Evolutionary conservation across 2,113 vertebrate species (phyloP).

Genomic region (Toxotes jaculatrix): DNA sequence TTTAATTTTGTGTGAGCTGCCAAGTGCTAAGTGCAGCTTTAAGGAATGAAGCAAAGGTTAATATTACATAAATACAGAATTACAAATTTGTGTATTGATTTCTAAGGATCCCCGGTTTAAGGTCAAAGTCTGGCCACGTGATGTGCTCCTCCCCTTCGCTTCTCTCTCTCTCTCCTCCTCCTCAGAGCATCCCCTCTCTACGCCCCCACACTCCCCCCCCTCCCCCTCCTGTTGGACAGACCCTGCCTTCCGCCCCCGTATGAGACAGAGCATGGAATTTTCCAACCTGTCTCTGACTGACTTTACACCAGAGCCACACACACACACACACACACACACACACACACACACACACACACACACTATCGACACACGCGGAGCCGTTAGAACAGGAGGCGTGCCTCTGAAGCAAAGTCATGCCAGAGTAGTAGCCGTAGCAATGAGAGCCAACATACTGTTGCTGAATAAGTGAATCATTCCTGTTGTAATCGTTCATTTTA

Average conservation of each 20-base stretch:
- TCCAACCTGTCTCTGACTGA: conserved; percentile 48
- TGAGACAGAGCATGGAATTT: conserved; percentile 59
- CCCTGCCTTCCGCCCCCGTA: conserved; percentile 50
- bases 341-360: conserved; percentile 33
- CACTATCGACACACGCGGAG: conserved; percentile 2
- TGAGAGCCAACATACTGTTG: background rate
- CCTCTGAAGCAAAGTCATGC: background rate
- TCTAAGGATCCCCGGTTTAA: background rate
- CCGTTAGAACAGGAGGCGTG: background rate
- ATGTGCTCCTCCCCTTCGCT: background rate
- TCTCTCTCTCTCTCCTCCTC: conserved; percentile 6
- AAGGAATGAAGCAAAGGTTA: too few species aligned
- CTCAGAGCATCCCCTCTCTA: conserved; percentile 47
- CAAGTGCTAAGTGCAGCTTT: too few species aligned
- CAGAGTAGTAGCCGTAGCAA: background rate
- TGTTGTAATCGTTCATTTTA: background rate
- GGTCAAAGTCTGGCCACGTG: background rate
- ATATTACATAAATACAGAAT: too few species aligned
- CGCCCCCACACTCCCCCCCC: conserved; percentile 32
- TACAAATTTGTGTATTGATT: background rate
- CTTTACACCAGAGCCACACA: conserved; percentile 30
- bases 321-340: conserved; percentile 19
- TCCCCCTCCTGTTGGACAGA: conserved; percentile 41
- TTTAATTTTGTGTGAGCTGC: background rate
- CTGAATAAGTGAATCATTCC: background rate